Percentiles rank a stretch among this genome's conserved stretches.
Evolutionary conservation across 2,113 vertebrate species (phyloP).

Genomic region (Silurus asotus): DNA sequence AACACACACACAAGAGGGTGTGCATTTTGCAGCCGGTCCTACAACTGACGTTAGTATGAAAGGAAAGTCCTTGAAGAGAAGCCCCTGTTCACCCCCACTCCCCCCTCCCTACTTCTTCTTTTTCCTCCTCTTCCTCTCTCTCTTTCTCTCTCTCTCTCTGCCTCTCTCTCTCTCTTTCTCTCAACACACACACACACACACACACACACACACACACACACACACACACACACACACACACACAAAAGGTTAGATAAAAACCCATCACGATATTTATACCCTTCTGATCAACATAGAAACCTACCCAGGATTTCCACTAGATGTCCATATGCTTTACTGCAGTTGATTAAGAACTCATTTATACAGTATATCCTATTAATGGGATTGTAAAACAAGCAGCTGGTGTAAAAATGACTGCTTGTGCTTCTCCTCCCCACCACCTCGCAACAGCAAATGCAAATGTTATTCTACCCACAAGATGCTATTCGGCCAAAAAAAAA

Average conservation of each 20-base stretch:
- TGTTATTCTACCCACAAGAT: neutral
- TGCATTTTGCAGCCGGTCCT: conserved; percentile 31
- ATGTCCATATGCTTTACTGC: conserved; percentile 43
- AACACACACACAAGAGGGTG: neutral
- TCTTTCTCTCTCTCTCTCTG: conserved; percentile 3
- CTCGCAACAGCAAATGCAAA: neutral
- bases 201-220: conserved; percentile 10
- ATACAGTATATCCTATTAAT: neutral
- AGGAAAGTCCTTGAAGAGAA: conserved; percentile 37
- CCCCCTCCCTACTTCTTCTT: conserved; percentile 20
- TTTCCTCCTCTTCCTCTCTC: neutral
- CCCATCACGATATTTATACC: conserved; percentile 27
- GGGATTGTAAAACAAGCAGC: neutral
- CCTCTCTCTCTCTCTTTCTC: neutral
- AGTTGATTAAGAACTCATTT: neutral
- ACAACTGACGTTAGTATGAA: neutral
- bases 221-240: conserved; percentile 12
- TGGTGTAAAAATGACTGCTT: neutral
- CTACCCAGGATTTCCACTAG: conserved; percentile 48
- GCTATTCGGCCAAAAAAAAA: neutral
- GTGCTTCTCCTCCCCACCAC: neutral
- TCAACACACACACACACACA: neutral
- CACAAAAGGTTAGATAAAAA: conserved; percentile 29
- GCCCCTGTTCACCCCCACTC: neutral
- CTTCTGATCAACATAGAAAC: neutral